Conservation (phyloP, 2,888 invertebrate genomes). For the Nasonia oneida region DNA sequence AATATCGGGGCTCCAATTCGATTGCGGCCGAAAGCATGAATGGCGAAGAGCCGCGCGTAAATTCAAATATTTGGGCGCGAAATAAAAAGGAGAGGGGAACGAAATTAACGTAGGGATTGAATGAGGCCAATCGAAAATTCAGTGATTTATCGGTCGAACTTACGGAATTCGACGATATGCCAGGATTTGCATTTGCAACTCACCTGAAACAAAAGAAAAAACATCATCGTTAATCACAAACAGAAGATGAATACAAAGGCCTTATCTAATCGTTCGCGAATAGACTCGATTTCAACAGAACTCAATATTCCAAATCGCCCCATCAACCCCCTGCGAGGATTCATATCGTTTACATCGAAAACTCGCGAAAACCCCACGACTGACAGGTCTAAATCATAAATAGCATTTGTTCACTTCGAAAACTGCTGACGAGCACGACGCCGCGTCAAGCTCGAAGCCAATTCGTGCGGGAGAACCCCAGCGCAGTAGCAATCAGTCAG, state of each 20-base stretch:
- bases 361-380: not conserved
- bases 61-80: not conserved
- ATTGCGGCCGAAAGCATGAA: not conserved
- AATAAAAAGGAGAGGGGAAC: not conserved
- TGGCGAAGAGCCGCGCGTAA: not conserved
- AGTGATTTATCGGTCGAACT: not conserved
- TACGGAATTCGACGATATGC: not conserved
- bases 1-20: not conserved
- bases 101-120: too few relatives aligned
- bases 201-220: conserved; percentile 35
- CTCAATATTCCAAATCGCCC: not conserved
- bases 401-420: not conserved
- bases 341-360: conserved; percentile 6
- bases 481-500: not conserved
- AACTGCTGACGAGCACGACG: conserved; percentile 27
- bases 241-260: not conserved
- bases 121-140: too few relatives aligned
- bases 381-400: conserved; percentile 19
- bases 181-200: not conserved
- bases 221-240: not conserved
- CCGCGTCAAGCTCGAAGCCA: not conserved
- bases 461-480: not conserved
- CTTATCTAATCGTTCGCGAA: not conserved
- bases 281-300: not conserved
- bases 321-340: not conserved